Conservation (phyloP, 2,113 vertebrate genomes). For the Campylomormyrus tamandua region DNA sequence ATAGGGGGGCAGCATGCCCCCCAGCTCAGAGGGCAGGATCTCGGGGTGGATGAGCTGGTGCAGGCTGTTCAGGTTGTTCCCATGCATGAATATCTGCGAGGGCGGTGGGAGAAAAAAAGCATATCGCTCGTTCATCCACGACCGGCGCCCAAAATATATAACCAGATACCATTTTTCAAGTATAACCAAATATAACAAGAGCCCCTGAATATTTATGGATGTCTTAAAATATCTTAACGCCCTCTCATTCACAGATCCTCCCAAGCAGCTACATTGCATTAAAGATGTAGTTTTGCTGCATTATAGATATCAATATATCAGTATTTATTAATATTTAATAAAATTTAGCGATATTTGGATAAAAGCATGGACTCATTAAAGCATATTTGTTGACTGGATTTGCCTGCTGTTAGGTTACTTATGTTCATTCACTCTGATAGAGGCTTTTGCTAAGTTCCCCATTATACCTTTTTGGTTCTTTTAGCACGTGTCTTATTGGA, state of each 20-base stretch:
- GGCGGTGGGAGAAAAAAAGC: background rate
- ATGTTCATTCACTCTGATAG: background rate
- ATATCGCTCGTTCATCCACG: background rate
- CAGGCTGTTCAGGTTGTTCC: slow-evolving; percentile 95
- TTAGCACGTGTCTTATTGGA: background rate
- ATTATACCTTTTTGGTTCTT: background rate
- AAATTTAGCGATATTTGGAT: background rate
- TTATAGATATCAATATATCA: background rate
- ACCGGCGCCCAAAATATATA: background rate
- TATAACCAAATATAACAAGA: background rate
- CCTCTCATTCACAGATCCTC: background rate
- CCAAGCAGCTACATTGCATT: background rate
- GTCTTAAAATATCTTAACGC: background rate
- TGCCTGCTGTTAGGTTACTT: background rate
- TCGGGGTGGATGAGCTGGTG: slow-evolving; percentile 94
- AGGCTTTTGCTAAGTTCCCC: background rate
- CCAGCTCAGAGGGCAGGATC: slow-evolving; percentile 94
- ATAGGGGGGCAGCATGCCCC: slow-evolving; percentile 94
- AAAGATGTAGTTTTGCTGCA: background rate
- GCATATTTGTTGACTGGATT: background rate
- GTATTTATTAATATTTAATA: background rate
- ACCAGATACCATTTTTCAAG: background rate
- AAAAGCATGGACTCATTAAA: background rate
- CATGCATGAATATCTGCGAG: slow-evolving; percentile 92
- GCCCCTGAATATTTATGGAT: background rate